Base-by-base conservation (phyloP, 2,113 vertebrate species). In the Nicator chloris region DNA sequence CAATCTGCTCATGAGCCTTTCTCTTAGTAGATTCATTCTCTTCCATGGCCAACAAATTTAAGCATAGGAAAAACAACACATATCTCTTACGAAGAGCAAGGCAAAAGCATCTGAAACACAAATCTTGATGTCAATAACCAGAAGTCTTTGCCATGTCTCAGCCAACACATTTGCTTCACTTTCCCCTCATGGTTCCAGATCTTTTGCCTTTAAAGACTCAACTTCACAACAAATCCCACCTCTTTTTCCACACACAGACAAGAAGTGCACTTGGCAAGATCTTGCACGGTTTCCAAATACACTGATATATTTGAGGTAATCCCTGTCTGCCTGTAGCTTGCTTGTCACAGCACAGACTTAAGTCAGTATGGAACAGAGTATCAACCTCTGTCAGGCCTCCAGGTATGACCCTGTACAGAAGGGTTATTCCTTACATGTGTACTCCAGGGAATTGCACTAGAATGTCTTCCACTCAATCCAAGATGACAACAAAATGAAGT, bases 281-380 rank as follows among this genome's bases (percentile, higher is more conserved):
- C 11, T 16, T 76, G 23, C 11, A 68, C 0, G 1, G 24, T 51
- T 86, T 80, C 28, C 72, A 76, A 33, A 51, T 9, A 47, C 33
- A 31, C 11, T 35, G 33, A 30, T 56, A 27, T 19, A 4, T 53
- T 69, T 33, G 18, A 49, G 57, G 44, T 15, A 24, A 65, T 37
- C n/a, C 27, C 24, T 35, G 13, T 8, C 63, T 57, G 37, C 22
- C 39, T 65, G 5, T 13, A 42, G 21, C 31, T 57, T n/a, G 27
- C 30, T 39, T 51, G 24, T 49, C 64, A 57, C 42, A 77, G 37
- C 1, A 4, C 15, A 85, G 31, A 57, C 50, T 44, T 22, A 0
- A 0, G 15, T 9, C 26, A 3, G 22, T n/a, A 49, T 8, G 1
- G 0, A 75, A 61, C 5, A 28, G 18, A 73, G 21, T 4, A 73